These are phyloP conservation scores for Polydrusus cervinus DNA, from an alignment of 2,888 invertebrate genomes.

Conservation along the genomic window DNA sequence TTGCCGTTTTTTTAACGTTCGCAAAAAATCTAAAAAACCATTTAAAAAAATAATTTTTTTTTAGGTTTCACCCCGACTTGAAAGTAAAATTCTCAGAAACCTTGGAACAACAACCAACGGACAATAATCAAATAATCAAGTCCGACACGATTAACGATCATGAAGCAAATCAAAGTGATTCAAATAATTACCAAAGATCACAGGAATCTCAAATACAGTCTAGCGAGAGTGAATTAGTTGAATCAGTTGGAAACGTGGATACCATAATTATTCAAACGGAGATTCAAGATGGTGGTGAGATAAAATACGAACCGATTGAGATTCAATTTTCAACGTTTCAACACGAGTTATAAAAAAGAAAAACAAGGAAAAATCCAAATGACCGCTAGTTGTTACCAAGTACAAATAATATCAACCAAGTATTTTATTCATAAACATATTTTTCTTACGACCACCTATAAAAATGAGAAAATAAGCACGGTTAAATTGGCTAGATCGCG, in stretches of 20 bases:
- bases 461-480: too few species aligned
- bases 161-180: not conserved
- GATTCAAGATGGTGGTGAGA: not conserved
- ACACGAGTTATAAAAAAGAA: not conserved
- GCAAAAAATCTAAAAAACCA: too few species aligned
- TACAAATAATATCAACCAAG: too few species aligned
- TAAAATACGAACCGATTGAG: conserved; percentile 10
- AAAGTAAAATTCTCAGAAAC: not conserved
- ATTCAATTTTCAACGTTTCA: not conserved
- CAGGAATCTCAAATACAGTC: not conserved
- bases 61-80: conserved; percentile 16
- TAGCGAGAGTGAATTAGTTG: not conserved
- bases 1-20: too few species aligned
- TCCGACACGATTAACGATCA: not conserved
- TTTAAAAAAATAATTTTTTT: too few species aligned
- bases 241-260: not conserved
- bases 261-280: not conserved
- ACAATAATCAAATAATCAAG: not conserved
- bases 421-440: too few species aligned
- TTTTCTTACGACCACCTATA: too few species aligned
- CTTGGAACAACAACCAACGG: not conserved
- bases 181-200: not conserved
- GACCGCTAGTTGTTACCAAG: too few species aligned
- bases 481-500: too few species aligned
- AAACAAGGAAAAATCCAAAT: too few species aligned